Base-by-base conservation (phyloP, 1,140 invertebrate species). In the Eupeodes corollae region DNA sequence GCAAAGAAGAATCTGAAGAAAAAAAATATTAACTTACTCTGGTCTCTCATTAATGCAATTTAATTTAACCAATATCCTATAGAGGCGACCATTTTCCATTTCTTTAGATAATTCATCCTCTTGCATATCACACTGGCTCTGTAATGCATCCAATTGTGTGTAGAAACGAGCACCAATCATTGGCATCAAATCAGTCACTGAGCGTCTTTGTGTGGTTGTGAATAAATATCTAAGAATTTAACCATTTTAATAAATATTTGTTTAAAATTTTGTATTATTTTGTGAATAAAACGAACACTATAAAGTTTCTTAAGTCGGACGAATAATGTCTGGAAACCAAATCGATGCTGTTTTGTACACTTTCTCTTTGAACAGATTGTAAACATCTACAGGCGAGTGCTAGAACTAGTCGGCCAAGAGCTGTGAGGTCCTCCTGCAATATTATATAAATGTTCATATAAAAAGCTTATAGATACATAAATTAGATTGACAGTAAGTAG, bases 131-230 rank as follows among this genome's bases (percentile, higher is more conserved):
- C 83, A 82, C 44, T 88, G 81, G 35, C 86, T 73, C 59, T 95
- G 88, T 8, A 90, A 77, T 5, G 87, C 81, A 70, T 98, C 94
- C 54, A 98, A 73, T 70, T 98, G 91, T 5, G 86, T 91, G 67
- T 97, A 99, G 71, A 97, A 97, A 50, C 92, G 74, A 9, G 93
- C 93, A 33, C 95, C 95, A 59, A 99, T 97, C 91, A 98, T 98
- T 10, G 94, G 94, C 95, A 98, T 98, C 50, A 98, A 77, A 73
- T 98, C 94, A 54, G 91, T 93, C 14, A 98, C 86, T 53, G 79
- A 87, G 57, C 87, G 80, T 54, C 82, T 70, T 78, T 80, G 59
- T 35, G 73, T 64, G 54, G 75, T 78, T 12, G 84, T 79, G 53
- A 91, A 73, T 57, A 92, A 73, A 70, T 91, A 92, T 68, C 85